A percentile compares a stretch with the other conserved stretches of the same genome.
These are phyloP conservation scores for Guaruba guarouba DNA, from an alignment of 2,113 vertebrate genomes.

Conservation along the genomic window DNA sequence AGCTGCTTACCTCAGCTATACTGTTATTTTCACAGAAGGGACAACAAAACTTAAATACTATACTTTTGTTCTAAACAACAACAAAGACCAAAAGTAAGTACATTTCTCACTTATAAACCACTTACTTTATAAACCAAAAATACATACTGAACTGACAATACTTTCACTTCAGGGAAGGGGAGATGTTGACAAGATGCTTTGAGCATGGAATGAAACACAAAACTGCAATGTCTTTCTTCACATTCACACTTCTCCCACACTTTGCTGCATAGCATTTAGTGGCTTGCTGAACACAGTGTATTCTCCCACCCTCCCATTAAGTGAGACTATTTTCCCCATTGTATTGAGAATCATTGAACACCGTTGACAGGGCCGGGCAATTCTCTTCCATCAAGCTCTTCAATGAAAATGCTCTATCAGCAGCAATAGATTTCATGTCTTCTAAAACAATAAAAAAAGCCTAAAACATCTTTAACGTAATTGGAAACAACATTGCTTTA, in stretches of 20 bases:
- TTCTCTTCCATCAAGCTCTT: neutral
- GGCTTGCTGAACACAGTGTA: neutral
- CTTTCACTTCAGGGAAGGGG: neutral
- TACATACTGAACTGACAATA: neutral
- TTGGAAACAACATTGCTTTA: neutral
- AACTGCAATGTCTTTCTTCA: neutral
- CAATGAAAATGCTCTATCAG: neutral
- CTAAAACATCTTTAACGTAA: neutral
- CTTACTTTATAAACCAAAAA: neutral
- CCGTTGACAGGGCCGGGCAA: neutral
- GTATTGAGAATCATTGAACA: neutral
- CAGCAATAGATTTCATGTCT: neutral
- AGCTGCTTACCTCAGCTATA: neutral
- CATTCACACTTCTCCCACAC: neutral
- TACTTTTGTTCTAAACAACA: neutral
- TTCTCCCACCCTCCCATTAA: neutral
- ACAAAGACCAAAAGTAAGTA: neutral
- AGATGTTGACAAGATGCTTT: neutral
- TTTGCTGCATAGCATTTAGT: neutral
- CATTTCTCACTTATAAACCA: neutral
- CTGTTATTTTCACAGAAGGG: neutral
- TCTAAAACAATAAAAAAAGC: neutral
- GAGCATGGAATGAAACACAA: neutral
- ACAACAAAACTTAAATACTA: neutral
- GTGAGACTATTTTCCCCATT: neutral